A percentile compares a stretch with the other conserved stretches of the same genome.
Evolutionary conservation across 92 coral and sea anemone genomes (phyloP).

Genomic region (Heliopora coerulea): DNA sequence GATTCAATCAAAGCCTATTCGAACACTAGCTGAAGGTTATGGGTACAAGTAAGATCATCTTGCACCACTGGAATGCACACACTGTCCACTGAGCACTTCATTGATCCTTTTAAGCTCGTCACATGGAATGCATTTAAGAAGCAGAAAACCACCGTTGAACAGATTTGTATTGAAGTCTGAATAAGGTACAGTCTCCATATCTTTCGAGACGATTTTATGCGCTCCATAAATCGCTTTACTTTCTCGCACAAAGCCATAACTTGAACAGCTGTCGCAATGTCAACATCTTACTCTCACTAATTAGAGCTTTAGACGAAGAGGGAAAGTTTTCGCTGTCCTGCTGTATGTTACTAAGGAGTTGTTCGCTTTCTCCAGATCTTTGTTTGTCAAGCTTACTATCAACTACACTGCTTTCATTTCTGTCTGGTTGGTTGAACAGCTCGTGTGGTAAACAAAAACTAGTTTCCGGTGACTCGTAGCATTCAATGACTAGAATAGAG

Average conservation of each 20-base stretch:
- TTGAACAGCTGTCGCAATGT: conserved; percentile 38
- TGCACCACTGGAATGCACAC: background rate
- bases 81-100: background rate
- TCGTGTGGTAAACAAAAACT: conserved; percentile 42
- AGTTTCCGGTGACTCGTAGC: conserved; percentile 46
- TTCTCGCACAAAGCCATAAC: conserved; percentile 49
- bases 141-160: background rate
- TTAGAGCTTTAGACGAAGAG: no score
- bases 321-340: background rate
- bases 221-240: conserved; percentile 10
- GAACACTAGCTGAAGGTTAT: background rate
- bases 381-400: background rate
- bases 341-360: background rate
- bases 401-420: no score
- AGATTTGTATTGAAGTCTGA: conserved; percentile 8
- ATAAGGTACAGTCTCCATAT: conserved; percentile 26
- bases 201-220: background rate
- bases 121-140: conserved; percentile 1
- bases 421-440: conserved; percentile 20
- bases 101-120: conserved; percentile 9
- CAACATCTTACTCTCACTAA: background rate
- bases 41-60: background rate
- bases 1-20: background rate
- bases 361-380: background rate
- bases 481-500: conserved; percentile 49